Base-by-base conservation (phyloP, 2,888 invertebrate species). In the Xylophagus ater region DNA sequence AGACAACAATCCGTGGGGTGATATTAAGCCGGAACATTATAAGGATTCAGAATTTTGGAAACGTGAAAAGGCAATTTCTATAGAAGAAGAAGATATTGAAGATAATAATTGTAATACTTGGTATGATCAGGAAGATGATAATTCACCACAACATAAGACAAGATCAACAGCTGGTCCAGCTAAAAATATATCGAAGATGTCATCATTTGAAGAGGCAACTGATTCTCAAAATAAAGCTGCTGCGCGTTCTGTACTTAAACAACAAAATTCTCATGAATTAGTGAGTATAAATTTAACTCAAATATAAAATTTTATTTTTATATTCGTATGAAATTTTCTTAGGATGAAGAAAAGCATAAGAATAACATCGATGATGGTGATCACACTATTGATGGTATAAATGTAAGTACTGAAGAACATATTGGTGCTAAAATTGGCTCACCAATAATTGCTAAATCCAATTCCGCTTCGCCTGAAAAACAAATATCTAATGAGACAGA, bases 191-290 rank as follows among this genome's bases (percentile, higher is more conserved):
- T 56, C 62, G 4, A 56, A 59, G 20, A 50, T 57, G 19, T 58
- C 60, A 2, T 58, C 62, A 3, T 65, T 65, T 33, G 66, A 66
- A 48, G 60, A 64, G 30, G 66, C 65, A 4, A 58, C 58, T 2
- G 46, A 53, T 13, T 54, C 50, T 24, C 58, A 66, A 44, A 58
- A 65, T 44, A 48, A 58, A 32, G 51, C 57, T 43, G 62, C 56
- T n/a, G 50, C 57, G 13, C 12, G 13, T 15, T 45, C 46, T 17
- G 42, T 48, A 3, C 37, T 64, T n/a, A 43, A 53, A 10, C 49
- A 54, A 17, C 57, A 59, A 35, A 48, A 44, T 35, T 49, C 56
- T 35, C 54, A 50, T 42, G 51, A 43, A 9, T 15, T 29, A 41
- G 52, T 32, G 12, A 36, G 36, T 36, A 4, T 29, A 14, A 12